phyloP scores from a whole-genome alignment of 2,113 vertebrate species.

The Neotoma lepida region DNA sequence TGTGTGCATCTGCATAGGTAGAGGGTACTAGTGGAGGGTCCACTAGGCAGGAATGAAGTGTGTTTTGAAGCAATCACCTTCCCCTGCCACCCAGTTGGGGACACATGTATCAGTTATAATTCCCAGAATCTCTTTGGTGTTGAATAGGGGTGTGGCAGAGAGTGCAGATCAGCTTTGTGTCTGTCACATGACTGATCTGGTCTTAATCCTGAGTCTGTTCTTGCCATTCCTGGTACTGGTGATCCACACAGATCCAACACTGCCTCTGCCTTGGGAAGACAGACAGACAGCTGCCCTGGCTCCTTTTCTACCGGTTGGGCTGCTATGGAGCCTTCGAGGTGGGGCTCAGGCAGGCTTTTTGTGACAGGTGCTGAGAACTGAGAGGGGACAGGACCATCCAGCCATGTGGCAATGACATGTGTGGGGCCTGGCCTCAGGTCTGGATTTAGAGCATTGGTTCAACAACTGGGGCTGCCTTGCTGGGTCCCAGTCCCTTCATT shows the following conservation, averaged over 20 bases:
- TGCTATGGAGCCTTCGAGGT: background rate
- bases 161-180: background rate
- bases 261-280: background rate
- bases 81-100: background rate
- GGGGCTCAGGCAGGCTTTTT: background rate
- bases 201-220: background rate
- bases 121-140: background rate
- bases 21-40: background rate
- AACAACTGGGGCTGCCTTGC: background rate
- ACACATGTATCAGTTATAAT: background rate
- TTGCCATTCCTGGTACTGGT: background rate
- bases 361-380: background rate
- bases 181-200: too few species aligned
- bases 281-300: background rate
- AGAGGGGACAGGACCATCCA: too few species aligned
- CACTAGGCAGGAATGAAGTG: background rate
- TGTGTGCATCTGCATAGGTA: too few species aligned
- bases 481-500: background rate
- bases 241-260: background rate
- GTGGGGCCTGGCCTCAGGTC: background rate
- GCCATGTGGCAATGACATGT: background rate
- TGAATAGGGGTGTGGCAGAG: background rate
- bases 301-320: background rate
- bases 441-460: background rate
- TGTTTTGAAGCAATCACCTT: background rate